Base-by-base conservation (phyloP, 2,888 invertebrate species). In the Lomographa bimaculata region DNA sequence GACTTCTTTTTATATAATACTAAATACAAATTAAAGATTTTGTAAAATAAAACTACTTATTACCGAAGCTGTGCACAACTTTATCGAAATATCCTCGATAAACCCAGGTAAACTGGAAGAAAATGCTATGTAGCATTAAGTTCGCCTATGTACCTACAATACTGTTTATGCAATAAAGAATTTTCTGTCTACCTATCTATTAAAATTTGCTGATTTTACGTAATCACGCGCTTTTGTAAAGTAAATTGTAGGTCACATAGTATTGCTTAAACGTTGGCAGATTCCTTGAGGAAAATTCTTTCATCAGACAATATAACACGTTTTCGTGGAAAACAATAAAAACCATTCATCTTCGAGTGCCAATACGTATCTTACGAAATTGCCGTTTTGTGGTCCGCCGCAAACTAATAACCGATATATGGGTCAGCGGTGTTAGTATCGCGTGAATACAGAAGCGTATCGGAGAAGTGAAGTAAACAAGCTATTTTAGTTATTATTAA, bases 391-490 rank as follows among this genome's bases (percentile, higher is more conserved):
- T 37, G 54, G 53, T 27, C 34, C 26, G 40, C 51, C 53, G 30
- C 47, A 38, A 49, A 51, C 55, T 58, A 50, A 57, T 54, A 56
- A 56, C 43, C 39, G 29, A 57, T 55, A 55, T 42, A 26, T 58
- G 40, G 62, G 62, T 54, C 63, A 55, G 20, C 14, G 30, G 53
- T 61, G 57, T 64, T 56, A 51, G 52, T 55, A 56, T 57, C 54
- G 45, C 46, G 30, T 52, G 51, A 59, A 52, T 47, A 45, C 48
- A 47, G 36, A 46, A 49, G 30, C 40, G 28, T 37, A 40, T 18
- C 46, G 17, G 25, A 43, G 32, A 36, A 35, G 30, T 42, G 35
- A 35, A 38, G 47, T 46, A 35, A 56, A 41, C 43, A 43, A 39
- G 40, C 27, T 46, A 49, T 45, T 47, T 51, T 28, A 54, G 57